Base-by-base conservation (phyloP, 1,140 invertebrate genomes). In the Heterodera carotae region DNA sequence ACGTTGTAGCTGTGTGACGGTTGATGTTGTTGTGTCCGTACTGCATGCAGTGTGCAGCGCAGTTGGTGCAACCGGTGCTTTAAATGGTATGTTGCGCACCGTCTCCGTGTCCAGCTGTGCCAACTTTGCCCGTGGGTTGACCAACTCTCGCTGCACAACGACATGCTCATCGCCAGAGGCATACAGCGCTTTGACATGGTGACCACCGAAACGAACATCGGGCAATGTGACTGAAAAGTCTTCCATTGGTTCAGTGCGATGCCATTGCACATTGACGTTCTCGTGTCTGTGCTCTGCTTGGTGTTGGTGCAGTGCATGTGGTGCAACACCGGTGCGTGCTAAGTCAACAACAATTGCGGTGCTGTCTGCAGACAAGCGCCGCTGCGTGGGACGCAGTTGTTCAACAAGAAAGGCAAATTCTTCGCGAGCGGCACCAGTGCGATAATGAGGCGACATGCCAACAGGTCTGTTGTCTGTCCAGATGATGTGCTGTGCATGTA, bases 341-440 rank as follows among this genome's bases (percentile, higher is more conserved):
- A 77, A 78, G 29, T 36, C 25, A n/a, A 77, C 39, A 36, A 56
- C 48, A 12, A 62, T 39, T 18, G 27, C 6, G 15, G 72, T 31
- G 4, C 34, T 36, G 25, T 66, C 62, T 12, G 29, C 12, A 10
- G 33, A 74, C 27, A 27, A 43, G 31, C 25, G 56, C 10, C 64
- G 56, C 33, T 22, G 60, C 29, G 33, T 22, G 34, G 74, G 66
- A 12, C 27, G 62, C 53, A 77, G 22, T 22, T 77, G 34, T 59
- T 25, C 53, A 10, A 22, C 80, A 39, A 59, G 62, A 27, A 78
- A 15, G 53, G 53, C 34, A n/a, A 60, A 31, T 33, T 25, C 27
- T 15, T 83, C 64, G 29, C 82, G 77, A 3, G 80, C 83, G 27
- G 81, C 76, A 34, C 64, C 56, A 12, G 69, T 31, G 27, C 76